Percentiles rank a stretch among this genome's conserved stretches.
Conservation (phyloP, 1,140 invertebrate genomes). For the Lanistes nyassanus region DNA sequence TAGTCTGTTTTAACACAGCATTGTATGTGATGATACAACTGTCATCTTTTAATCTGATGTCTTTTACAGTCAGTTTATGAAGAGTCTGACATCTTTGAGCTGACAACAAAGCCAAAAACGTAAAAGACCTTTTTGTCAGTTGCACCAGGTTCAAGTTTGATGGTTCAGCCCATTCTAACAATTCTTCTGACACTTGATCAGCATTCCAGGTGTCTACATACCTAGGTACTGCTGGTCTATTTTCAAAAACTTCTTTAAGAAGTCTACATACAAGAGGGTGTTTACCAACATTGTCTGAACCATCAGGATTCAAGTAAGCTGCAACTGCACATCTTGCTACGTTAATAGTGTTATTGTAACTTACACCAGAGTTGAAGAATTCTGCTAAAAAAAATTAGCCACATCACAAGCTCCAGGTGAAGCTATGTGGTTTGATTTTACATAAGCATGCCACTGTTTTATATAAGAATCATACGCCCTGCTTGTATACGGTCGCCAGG, state of each 20-base stretch:
- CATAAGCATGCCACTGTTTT: conserved; percentile 25
- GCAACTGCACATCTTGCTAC: conserved; percentile 31
- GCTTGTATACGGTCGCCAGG: no score
- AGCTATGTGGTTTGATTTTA: conserved; percentile 1
- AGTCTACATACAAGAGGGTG: conserved; percentile 25
- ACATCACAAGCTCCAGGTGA: conserved; percentile 27
- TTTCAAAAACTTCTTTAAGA: conserved; percentile 23
- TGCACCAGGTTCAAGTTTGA: conserved; percentile 17
- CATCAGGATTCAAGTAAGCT: conserved; percentile 31
- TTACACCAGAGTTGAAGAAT: conserved; percentile 32
- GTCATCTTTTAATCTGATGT: neutral
- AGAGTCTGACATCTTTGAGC: conserved; percentile 16
- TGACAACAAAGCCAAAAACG: conserved; percentile 21
- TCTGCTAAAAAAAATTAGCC: conserved; percentile 39
- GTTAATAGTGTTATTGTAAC: conserved; percentile 35
- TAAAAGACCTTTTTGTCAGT: conserved; percentile 25
- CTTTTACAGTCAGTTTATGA: conserved; percentile 4
- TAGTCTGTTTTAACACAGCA: neutral
- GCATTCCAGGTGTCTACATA: conserved; percentile 35
- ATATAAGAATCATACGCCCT: no score
- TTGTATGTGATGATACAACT: neutral
- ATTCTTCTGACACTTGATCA: conserved; percentile 18
- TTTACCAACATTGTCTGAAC: conserved; percentile 34
- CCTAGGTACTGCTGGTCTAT: no score
- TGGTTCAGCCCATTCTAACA: neutral